Base-by-base conservation (phyloP, 2,888 invertebrate genomes). In the Nasonovia ribisnigri region DNA sequence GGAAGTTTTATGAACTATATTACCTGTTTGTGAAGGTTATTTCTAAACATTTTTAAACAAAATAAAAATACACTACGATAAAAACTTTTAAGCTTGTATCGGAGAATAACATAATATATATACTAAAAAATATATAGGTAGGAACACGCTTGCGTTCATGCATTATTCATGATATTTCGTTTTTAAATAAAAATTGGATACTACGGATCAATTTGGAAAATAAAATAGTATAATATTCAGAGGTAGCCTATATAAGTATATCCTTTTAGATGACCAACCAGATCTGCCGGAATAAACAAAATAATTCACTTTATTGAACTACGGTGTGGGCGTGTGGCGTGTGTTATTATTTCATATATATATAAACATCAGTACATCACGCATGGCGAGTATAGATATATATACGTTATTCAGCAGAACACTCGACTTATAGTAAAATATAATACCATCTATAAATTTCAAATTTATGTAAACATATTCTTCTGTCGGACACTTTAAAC, bases 121-220 rank as follows among this genome's bases (percentile, higher is more conserved):
- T 20, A 77, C 36, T 77, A 86, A 29, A 46, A 43, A 86, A 48
- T 86, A 46, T n/a, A 86, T 46, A 42, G 20, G 16, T 26, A 67
- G 36, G n/a, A 36, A 43, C 43, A 43, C 13, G 13, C 42, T n/a
- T 20, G 29, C n/a, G 48, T 43, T 86, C 57, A 91, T 91, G 54
- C 29, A 91, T 91, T 91, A 91, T 91, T 91, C 91, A 91, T 86
- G 54, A 16, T 43, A 36, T 36, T 54, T 86, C 10, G 42, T 91
- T 86, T 54, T 84, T 86, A 91, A 84, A 54, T 84, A 57, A 60
- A 84, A 91, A 91, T 91, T 86, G 57, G 36, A 91, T 57, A 20
- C 42, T 24, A 84, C 91, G 29, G 84, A 42, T 91, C 84, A 24
- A 54, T 46, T 91, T n/a, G 26, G 43, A 84, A 54, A 54, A 86